These are phyloP conservation scores for Eulemur rubriventer DNA, from an alignment of 2,797 vertebrate species.

Conservation along the genomic window DNA sequence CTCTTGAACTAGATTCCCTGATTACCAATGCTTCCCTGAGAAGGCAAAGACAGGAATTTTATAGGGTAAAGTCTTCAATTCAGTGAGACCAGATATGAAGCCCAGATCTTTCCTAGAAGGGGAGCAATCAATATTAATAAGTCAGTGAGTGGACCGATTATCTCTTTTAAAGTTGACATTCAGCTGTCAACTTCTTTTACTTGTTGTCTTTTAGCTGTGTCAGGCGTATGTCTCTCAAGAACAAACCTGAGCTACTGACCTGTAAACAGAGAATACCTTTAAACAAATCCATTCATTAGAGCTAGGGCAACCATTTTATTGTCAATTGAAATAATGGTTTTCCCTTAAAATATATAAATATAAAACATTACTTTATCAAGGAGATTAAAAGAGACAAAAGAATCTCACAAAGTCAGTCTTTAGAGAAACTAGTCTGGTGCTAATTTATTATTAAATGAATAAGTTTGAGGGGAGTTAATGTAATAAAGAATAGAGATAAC, in stretches of 20 bases:
- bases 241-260: not conserved
- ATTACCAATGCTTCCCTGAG: not conserved
- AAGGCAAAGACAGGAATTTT: not conserved
- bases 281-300: not conserved
- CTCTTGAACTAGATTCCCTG: not conserved
- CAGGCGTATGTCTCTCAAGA: not conserved
- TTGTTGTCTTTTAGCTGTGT: not conserved
- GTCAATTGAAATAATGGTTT: not conserved
- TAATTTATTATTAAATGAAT: not conserved
- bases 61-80: not conserved
- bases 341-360: not conserved
- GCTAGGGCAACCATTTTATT: not conserved
- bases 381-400: not conserved
- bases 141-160: not conserved
- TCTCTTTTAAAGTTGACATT: slow-evolving; percentile 6
- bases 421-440: not conserved
- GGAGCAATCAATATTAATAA: not conserved
- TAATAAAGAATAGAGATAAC: not conserved
- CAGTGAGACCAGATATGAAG: not conserved
- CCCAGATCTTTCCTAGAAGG: not conserved
- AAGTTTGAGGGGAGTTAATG: not conserved
- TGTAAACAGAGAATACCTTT: not conserved
- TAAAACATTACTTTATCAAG: not conserved
- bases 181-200: not conserved
- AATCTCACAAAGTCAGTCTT: not conserved